These are phyloP conservation scores for Montifringilla adamsi DNA, from an alignment of 2,113 vertebrate genomes.

Conservation along the genomic window DNA sequence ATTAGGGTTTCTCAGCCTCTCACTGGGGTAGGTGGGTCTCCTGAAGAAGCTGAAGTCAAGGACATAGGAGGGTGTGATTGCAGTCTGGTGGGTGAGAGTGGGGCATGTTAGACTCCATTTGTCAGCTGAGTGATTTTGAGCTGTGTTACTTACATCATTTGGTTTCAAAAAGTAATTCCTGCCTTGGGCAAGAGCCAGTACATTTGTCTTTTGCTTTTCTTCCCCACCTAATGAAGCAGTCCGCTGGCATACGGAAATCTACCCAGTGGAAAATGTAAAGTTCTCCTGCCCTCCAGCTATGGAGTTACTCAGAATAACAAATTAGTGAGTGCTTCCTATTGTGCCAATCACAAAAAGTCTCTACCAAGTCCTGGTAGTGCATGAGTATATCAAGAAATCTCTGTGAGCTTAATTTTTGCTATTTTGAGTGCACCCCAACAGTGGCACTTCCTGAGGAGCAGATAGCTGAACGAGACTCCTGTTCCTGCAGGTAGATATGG, in stretches of 20 bases:
- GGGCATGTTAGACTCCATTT: background rate
- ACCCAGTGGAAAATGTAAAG: conserved; percentile 32
- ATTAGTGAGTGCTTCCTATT: background rate
- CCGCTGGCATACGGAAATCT: background rate
- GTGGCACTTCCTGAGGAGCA: background rate
- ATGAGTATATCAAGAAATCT: background rate
- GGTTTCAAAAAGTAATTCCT: conserved; percentile 48
- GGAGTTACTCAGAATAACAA: conserved; percentile 32
- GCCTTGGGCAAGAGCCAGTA: conserved; percentile 37
- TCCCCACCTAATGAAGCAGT: conserved; percentile 45
- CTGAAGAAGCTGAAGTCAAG: background rate
- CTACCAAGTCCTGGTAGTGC: background rate
- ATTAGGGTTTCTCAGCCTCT: background rate
- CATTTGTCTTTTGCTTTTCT: conserved; percentile 45
- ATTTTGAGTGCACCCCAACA: background rate
- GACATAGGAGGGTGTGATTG: background rate
- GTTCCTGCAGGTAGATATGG: conserved; percentile 86
- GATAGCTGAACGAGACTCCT: background rate
- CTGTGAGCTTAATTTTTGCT: background rate
- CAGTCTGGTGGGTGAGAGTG: background rate
- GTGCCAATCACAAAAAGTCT: background rate
- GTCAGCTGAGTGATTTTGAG: conserved; percentile 10
- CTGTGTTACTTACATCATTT: conserved; percentile 14
- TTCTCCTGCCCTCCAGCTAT: conserved; percentile 27
- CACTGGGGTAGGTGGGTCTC: background rate